Conservation (phyloP, 2,113 vertebrate species). For the Accipiter virgatus region DNA sequence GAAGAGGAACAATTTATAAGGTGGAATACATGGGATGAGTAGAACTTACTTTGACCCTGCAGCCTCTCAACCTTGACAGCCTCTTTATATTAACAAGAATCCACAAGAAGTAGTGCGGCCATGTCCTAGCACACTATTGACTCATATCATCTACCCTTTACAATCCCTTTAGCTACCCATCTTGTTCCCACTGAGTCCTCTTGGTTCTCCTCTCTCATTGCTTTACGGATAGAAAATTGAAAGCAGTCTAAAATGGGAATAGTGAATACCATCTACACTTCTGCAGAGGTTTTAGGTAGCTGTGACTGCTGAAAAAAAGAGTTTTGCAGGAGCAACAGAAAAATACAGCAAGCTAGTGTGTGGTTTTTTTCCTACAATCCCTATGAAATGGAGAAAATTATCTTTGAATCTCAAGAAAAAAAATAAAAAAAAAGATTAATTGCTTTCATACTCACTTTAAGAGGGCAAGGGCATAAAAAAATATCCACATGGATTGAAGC, state of each 20-base stretch:
- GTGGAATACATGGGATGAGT: background rate
- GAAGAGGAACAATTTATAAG: background rate
- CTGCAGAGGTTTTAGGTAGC: background rate
- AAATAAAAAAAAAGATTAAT: background rate
- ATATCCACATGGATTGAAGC: background rate
- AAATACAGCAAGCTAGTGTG: background rate
- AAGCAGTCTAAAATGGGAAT: background rate
- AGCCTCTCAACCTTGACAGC: background rate
- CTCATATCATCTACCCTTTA: background rate
- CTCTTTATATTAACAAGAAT: background rate
- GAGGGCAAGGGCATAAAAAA: background rate
- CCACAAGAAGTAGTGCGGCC: rapidly evolving
- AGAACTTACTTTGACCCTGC: background rate
- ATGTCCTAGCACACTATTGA: background rate
- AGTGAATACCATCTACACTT: background rate
- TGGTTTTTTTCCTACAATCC: background rate
- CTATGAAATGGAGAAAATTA: background rate
- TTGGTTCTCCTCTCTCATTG: background rate
- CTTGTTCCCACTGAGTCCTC: background rate
- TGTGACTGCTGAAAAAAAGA: background rate
- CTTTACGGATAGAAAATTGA: background rate
- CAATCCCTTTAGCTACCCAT: background rate
- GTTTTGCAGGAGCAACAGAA: background rate
- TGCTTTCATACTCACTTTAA: background rate
- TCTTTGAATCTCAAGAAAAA: background rate